These are phyloP conservation scores for Melieria crassipennis DNA, from an alignment of 2,888 invertebrate genomes.

Conservation along the genomic window DNA sequence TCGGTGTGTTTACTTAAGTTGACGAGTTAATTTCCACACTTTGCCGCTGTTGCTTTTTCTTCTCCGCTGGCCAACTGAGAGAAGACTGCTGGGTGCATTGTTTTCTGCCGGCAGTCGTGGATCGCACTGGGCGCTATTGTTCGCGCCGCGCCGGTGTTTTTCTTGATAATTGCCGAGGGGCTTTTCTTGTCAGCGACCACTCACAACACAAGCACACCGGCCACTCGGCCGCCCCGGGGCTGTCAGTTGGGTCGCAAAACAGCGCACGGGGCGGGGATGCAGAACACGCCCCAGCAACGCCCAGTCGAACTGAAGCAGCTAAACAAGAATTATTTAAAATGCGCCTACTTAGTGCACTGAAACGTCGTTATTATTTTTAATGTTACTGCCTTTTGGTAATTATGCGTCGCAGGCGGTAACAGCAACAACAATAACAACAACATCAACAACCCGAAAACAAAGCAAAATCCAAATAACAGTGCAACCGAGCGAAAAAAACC, in stretches of 20 bases:
- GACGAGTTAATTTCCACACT: too few species aligned
- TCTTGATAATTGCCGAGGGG: background rate
- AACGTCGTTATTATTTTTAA: slow-evolving; percentile 27
- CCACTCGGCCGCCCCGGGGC: too few species aligned
- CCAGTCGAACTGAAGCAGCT: background rate
- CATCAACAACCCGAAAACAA: background rate
- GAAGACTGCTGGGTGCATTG: too few species aligned
- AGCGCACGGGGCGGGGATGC: too few species aligned
- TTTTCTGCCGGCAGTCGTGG: too few species aligned
- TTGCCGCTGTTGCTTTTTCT: too few species aligned
- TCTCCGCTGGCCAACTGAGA: too few species aligned
- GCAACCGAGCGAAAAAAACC: background rate
- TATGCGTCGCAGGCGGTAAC: background rate
- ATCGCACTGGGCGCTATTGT: background rate
- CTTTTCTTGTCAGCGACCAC: background rate
- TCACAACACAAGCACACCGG: too few species aligned
- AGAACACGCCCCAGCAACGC: background rate
- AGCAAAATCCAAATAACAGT: too few species aligned
- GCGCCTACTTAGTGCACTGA: slow-evolving; percentile 13
- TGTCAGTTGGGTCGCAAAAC: too few species aligned
- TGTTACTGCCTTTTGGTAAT: slow-evolving; percentile 18
- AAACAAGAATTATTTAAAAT: slow-evolving; percentile 19
- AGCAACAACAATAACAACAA: background rate
- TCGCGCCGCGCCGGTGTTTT: background rate
- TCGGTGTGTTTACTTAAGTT: too few species aligned